Conservation (phyloP, 2,888 invertebrate species). For the Unio delphinus region DNA sequence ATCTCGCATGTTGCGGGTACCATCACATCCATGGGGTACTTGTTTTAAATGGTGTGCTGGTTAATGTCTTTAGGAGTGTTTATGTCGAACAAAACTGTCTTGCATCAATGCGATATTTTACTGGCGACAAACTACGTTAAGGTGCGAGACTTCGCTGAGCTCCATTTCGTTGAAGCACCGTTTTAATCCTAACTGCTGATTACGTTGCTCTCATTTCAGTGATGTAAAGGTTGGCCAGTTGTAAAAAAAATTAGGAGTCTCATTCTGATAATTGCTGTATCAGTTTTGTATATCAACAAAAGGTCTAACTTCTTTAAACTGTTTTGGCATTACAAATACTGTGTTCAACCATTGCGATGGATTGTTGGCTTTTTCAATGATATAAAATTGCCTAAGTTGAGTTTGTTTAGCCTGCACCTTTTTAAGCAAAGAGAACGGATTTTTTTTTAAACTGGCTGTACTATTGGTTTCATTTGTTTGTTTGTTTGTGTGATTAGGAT, state of each 20-base stretch:
- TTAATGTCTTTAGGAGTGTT: slow-evolving; percentile 38
- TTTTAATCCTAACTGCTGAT: slow-evolving; percentile 47
- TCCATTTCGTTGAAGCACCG: slow-evolving; percentile 43
- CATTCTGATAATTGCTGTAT: slow-evolving; percentile 21
- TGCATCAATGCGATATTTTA: slow-evolving; percentile 33
- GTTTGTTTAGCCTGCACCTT: slow-evolving; percentile 19
- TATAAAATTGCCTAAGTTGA: slow-evolving; percentile 16
- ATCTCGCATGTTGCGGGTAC: slow-evolving; percentile 29
- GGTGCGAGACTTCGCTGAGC: not conserved
- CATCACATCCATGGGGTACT: slow-evolving; percentile 13
- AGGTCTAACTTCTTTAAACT: slow-evolving; percentile 19
- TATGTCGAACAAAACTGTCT: slow-evolving; percentile 12
- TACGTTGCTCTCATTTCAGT: slow-evolving; percentile 25
- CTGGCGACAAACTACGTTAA: slow-evolving; percentile 42
- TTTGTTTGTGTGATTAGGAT: no score
- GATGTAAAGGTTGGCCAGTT: slow-evolving; percentile 20
- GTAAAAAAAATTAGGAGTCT: slow-evolving; percentile 23
- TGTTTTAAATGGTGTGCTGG: slow-evolving; percentile 25
- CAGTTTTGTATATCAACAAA: slow-evolving; percentile 32
- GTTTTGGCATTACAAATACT: slow-evolving; percentile 5
- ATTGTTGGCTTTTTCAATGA: slow-evolving; percentile 26
- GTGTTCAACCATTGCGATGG: slow-evolving; percentile 24
- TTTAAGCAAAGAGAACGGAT: slow-evolving; percentile 7
- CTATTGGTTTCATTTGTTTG: not conserved
- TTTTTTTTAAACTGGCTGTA: no score